Conservation (phyloP, 2,113 vertebrate genomes). For the Rostratula benghalensis region DNA sequence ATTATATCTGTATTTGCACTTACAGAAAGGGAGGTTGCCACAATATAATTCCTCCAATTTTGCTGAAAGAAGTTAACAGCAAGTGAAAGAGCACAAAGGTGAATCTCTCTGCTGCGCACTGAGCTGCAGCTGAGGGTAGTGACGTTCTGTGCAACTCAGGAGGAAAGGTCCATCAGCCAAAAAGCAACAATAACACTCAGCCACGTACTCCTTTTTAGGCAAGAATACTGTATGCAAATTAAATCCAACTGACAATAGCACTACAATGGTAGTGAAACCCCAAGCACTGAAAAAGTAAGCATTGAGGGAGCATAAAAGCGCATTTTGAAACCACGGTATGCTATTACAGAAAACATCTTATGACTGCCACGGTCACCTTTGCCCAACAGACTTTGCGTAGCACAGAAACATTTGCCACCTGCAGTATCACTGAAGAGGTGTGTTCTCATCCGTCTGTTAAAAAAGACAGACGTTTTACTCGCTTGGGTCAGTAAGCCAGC, state of each 20-base stretch:
- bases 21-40: background rate
- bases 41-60: background rate
- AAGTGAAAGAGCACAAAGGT: background rate
- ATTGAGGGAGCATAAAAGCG: background rate
- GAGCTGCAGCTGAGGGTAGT: background rate
- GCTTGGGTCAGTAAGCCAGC: background rate
- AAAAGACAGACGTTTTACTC: background rate
- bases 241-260: background rate
- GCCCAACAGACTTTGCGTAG: background rate
- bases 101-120: background rate
- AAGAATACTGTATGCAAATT: conserved; percentile 17
- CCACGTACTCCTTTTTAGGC: background rate
- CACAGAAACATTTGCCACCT: conserved; percentile 16
- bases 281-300: background rate
- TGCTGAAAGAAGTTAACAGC: background rate
- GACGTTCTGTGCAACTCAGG: background rate
- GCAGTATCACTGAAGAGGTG: conserved; percentile 3
- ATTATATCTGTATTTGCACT: background rate
- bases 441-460: background rate
- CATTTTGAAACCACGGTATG: background rate
- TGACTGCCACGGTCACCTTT: conserved; percentile 14
- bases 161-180: background rate
- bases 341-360: conserved; percentile 2
- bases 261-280: conserved; percentile 21
- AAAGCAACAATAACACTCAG: background rate